Evolutionary conservation across 1,140 invertebrate genomes (phyloP).

Genomic region (Apocrypta bakeri): DNA sequence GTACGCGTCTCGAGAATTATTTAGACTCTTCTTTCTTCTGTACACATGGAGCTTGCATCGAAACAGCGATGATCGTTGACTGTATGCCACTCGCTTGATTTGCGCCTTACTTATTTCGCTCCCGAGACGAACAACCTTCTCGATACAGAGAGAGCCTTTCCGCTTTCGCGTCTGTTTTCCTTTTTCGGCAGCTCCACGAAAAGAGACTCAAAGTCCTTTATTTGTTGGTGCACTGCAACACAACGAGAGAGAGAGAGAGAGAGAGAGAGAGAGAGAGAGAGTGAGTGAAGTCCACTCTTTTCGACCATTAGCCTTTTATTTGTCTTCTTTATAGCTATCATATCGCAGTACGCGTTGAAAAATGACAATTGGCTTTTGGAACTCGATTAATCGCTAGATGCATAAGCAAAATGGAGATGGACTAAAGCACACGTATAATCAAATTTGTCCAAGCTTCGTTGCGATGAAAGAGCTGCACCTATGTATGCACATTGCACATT

Average conservation of each 20-base stretch:
- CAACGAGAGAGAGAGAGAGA: background rate
- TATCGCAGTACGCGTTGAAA: too few relatives aligned
- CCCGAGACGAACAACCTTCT: constrained; percentile 26
- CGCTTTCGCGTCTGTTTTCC: background rate
- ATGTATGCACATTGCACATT: too few relatives aligned
- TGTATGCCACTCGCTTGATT: background rate
- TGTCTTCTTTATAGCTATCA: too few relatives aligned
- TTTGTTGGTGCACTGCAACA: background rate
- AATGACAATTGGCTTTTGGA: background rate
- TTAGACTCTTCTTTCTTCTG: background rate
- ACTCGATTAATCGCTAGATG: background rate
- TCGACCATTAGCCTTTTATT: too few relatives aligned
- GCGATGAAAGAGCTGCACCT: too few relatives aligned
- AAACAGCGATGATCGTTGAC: constrained; percentile 5
- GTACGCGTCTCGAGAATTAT: constrained; percentile 35
- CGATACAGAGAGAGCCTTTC: background rate
- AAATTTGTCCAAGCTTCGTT: too few relatives aligned
- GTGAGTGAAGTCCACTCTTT: background rate
- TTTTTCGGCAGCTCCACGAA: background rate
- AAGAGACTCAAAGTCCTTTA: background rate
- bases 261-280: too few relatives aligned
- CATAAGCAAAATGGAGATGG: too few relatives aligned
- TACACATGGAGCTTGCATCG: background rate
- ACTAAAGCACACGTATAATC: too few relatives aligned
- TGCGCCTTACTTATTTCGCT: constrained; percentile 20